Conservation (phyloP, 2,888 invertebrate genomes). For the Stenoptilia bipunctidactyla region DNA sequence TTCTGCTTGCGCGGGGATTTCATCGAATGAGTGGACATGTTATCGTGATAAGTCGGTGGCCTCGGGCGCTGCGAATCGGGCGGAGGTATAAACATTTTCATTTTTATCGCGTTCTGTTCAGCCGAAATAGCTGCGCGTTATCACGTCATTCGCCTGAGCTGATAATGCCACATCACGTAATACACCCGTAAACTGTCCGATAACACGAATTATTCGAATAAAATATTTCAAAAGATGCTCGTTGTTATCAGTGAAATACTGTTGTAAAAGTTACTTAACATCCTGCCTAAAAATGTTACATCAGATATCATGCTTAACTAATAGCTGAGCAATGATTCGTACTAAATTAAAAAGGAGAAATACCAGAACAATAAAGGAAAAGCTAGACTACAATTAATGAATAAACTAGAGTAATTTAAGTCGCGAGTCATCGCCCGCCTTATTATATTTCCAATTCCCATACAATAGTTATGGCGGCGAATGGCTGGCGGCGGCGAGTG, state of each 20-base stretch:
- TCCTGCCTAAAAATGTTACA: too few species aligned
- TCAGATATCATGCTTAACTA: too few species aligned
- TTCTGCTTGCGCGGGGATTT: constrained; percentile 16
- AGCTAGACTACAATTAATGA: constrained; percentile 8
- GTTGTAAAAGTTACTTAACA: too few species aligned
- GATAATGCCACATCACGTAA: constrained; percentile 48
- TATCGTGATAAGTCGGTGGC: constrained; percentile 29
- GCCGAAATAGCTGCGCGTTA: constrained; percentile 45
- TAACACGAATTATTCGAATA: constrained; percentile 26
- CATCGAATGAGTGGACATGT: constrained; percentile 12
- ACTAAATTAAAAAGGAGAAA: constrained; percentile 3
- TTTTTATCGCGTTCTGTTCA: constrained; percentile 49
- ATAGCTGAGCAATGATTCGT: too few species aligned
- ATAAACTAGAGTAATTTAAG: constrained; percentile 19
- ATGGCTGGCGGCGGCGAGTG: constrained; percentile 36
- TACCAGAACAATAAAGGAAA: constrained; percentile 7
- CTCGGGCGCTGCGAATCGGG: constrained; percentile 5
- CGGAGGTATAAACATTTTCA: constrained; percentile 26
- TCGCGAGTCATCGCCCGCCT: constrained; percentile 45
- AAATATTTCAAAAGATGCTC: constrained; percentile 10
- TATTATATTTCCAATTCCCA: constrained; percentile 55
- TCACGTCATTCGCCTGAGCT: constrained; percentile 41
- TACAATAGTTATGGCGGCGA: constrained; percentile 40
- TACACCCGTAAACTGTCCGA: constrained; percentile 32
- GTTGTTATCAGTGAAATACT: constrained; percentile 7